These are phyloP conservation scores for Cantharis rufa DNA, from an alignment of 2,888 invertebrate species.

Conservation along the genomic window DNA sequence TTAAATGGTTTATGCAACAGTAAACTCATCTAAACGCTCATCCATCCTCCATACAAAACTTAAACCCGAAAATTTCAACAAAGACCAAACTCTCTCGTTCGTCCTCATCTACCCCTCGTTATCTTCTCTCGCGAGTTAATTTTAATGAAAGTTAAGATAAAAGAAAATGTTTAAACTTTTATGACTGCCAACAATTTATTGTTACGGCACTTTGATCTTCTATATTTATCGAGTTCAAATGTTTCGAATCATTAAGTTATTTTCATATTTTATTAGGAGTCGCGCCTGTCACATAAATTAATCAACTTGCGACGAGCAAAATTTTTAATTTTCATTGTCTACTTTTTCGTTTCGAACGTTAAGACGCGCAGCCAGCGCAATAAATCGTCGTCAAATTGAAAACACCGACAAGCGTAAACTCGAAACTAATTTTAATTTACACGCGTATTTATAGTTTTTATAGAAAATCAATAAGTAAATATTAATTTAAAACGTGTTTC, in stretches of 20 bases:
- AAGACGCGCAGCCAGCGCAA: background rate
- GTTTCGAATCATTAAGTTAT: background rate
- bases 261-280: background rate
- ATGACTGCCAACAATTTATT: background rate
- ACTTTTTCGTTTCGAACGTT: background rate
- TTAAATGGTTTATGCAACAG: conserved; percentile 56
- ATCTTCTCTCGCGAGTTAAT: background rate
- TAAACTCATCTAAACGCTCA: conserved; percentile 41
- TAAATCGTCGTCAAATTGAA: background rate
- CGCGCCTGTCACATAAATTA: background rate
- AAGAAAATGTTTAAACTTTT: background rate
- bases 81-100: background rate
- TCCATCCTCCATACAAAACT: conserved; percentile 20
- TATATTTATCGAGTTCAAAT: background rate
- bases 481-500: conserved; percentile 4
- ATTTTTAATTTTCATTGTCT: background rate
- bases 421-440: background rate
- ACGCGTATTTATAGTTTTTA: background rate
- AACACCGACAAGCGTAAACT: background rate
- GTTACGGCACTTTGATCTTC: background rate
- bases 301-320: background rate
- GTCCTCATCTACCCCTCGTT: background rate
- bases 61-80: conserved; percentile 10
- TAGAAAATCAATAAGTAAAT: background rate
- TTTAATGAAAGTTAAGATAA: background rate